Evolutionary conservation across 2,888 invertebrate genomes (phyloP).

Genomic region (Rosalia funebris): DNA sequence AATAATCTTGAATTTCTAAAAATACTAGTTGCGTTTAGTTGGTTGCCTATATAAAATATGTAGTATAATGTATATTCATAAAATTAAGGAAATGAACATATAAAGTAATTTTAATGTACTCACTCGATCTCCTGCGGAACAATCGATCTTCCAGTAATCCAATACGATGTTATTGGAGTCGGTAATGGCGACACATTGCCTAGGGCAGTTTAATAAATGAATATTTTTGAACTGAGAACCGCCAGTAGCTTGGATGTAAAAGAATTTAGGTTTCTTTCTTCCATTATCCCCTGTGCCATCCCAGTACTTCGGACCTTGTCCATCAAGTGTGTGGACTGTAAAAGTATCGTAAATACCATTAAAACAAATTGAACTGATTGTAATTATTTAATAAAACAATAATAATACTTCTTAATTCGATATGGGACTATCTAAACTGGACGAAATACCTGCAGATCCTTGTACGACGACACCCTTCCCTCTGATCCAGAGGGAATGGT

Average conservation of each 20-base stretch:
- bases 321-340: conserved; percentile 38
- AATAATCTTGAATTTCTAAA: too few relatives aligned
- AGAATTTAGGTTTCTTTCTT: conserved; percentile 41
- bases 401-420: too few relatives aligned
- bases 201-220: conserved; percentile 39
- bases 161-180: conserved; percentile 33
- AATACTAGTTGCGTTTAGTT: too few relatives aligned
- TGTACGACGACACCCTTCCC: conserved; percentile 34
- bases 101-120: too few relatives aligned
- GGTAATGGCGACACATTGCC: conserved; percentile 36
- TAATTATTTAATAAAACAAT: too few relatives aligned
- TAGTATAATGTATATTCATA: too few relatives aligned
- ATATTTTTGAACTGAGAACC: conserved; percentile 38
- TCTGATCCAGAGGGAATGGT: conserved; percentile 35
- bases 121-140: conserved; percentile 39
- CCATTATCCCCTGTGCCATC: conserved; percentile 42
- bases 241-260: conserved; percentile 38
- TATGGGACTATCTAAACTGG: too few relatives aligned
- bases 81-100: too few relatives aligned
- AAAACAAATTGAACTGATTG: too few relatives aligned
- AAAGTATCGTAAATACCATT: too few relatives aligned
- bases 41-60: too few relatives aligned
- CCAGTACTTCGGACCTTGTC: conserved; percentile 42
- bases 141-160: conserved; percentile 39
- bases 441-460: conserved; percentile 32